Conservation (phyloP, 2,888 invertebrate genomes). For the Anorthoa munda region DNA sequence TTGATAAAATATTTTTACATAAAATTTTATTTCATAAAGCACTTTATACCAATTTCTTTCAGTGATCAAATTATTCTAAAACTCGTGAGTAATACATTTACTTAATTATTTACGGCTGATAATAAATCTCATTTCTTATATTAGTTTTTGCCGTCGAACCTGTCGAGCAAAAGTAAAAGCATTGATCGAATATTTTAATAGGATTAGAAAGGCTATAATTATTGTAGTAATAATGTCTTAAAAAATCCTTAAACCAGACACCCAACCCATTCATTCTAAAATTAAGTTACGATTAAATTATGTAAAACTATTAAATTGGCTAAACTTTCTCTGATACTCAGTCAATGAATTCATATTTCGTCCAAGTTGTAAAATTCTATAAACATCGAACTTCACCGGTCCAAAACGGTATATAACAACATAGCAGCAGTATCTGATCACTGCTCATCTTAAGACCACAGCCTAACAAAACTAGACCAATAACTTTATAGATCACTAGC, state of each 20-base stretch:
- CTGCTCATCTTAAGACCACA: background rate
- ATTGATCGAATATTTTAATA: background rate
- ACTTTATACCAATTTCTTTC: conserved; percentile 36
- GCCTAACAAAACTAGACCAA: background rate
- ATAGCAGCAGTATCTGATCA: background rate
- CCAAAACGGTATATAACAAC: background rate
- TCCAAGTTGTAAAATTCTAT: background rate
- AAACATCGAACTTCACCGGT: background rate
- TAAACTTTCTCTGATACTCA: conserved; percentile 1
- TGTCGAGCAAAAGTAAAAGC: background rate
- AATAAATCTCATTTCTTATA: conserved; percentile 8
- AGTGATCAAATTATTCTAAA: conserved; percentile 34
- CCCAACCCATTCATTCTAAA: background rate
- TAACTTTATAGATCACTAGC: conserved; percentile 3
- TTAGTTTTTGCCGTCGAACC: background rate
- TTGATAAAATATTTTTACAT: background rate
- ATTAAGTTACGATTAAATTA: background rate
- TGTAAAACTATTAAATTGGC: background rate
- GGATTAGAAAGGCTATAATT: background rate
- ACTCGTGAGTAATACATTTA: conserved; percentile 15
- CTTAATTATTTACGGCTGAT: background rate
- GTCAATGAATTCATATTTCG: background rate
- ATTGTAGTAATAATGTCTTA: background rate
- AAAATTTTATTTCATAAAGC: too few species aligned
- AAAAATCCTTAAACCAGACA: background rate